phyloP scores from a whole-genome alignment of 1,140 invertebrate genomes.

The Calycopis cecrops region DNA sequence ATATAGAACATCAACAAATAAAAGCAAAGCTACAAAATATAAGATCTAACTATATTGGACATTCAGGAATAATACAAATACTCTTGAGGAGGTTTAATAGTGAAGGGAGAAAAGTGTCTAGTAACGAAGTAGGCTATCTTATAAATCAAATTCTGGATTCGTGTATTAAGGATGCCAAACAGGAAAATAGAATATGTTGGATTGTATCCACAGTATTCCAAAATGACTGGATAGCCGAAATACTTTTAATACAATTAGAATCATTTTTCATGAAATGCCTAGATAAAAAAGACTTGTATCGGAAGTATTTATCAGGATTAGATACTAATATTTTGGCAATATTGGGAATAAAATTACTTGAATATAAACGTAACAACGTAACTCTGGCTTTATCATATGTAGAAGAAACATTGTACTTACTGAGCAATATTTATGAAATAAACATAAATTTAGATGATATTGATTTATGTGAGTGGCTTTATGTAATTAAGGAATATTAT shows the following conservation, averaged over 20 bases:
- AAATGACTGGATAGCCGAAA: conserved; percentile 5
- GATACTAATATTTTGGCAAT: conserved; percentile 11
- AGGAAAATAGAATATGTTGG: conserved; percentile 11
- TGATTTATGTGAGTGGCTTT: conserved; percentile 17
- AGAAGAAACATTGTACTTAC: conserved; percentile 13
- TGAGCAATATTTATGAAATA: neutral
- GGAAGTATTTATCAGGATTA: conserved; percentile 13
- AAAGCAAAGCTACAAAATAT: conserved; percentile 7
- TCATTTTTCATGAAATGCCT: conserved; percentile 11
- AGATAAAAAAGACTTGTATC: neutral
- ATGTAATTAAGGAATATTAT: conserved; percentile 16
- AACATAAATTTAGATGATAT: conserved; percentile 12
- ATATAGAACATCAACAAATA: neutral
- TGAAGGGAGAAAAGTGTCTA: conserved; percentile 12
- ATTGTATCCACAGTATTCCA: conserved; percentile 4
- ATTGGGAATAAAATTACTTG: conserved; percentile 13
- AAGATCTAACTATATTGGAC: conserved; percentile 4
- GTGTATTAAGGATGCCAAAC: neutral
- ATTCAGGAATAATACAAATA: neutral
- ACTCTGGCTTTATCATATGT: conserved; percentile 2
- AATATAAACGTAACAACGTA: neutral
- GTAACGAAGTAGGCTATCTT: conserved; percentile 12
- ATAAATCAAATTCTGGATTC: conserved; percentile 7
- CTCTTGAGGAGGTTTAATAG: neutral
- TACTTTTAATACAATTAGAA: conserved; percentile 12